Evolutionary conservation across 2,888 invertebrate genomes (phyloP), one percentile per base, ranked within the genome.

Genomic region (Leptopterna dolabrata): DNA sequence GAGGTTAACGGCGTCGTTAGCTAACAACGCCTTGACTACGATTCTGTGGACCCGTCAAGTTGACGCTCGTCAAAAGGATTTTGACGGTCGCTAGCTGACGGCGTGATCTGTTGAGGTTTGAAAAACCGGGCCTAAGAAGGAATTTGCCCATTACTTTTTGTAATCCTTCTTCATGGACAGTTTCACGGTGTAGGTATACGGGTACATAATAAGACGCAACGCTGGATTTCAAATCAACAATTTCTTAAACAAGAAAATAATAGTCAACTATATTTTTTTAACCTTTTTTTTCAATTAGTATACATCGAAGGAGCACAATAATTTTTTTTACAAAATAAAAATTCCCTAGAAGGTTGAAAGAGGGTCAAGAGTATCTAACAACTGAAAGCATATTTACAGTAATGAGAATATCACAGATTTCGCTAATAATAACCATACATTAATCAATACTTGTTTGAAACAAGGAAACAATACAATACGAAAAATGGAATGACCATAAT

Each of bases 321-420:
- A 19, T 73, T 73, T 73, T 4, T 71, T 78, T 78, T 43, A 45
- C 43, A 43, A 78, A 78, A 78, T 24, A 4, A 78, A 78, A 78
- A 78, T 45, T 45, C 78, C 43, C 27, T 45, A 24, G 78, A 27
- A 27, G 27, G 43, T 14, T 78, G 45, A 45, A 45, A 78, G 43
- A 45, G 24, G 78, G n/a, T 36, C 45, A 19, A 78, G 73, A 78
- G 78, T 45, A 76, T 78, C 78, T 83, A 85, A 73, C 85, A 85
- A 85, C 73, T 27, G 73, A 85, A 85, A 73, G 45, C 19, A 41
- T 85, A 85, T 87, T 27, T 87, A 87, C 87, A 87, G 63, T 76
- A 63, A 29, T 89, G 63, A 84, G 88, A 88, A 88, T 89, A 89
- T 89, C 89, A 89, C 89, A 89, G 89, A 89, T 89, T 86, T 88